Evolutionary conservation across 1,140 invertebrate species (phyloP), one percentile per base, ranked within the genome.

Genomic region (Nylanderia fulva): DNA sequence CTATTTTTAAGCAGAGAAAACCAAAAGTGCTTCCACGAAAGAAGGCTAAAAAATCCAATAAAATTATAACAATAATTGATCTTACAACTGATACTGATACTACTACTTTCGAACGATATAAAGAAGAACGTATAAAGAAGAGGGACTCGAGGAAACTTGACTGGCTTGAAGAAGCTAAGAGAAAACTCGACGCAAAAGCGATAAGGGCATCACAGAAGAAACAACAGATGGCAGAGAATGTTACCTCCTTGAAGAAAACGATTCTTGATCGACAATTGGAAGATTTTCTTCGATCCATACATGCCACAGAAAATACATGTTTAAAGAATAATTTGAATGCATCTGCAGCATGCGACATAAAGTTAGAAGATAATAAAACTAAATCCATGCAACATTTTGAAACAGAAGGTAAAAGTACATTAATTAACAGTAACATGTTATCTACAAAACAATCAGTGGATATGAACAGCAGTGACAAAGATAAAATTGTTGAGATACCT

Each of bases 51-150:
- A 92, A 92, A 72, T 89, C 85, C 2, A 86, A 86, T 64, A 86
- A 93, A 24, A 90, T 93, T 86, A 66, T 93, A 61, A n/a, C n/a
- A n/a, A 74, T 93, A 24, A 93, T 94, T 7, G 93, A 94, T 91
- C 87, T 94, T 69, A 94, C 93, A 29, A 90, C 79, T 33, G 93
- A 94, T 21, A 72, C 87, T 56, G 76, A n/a, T n/a, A n/a, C n/a
- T n/a, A n/a, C n/a, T n/a, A n/a, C 85, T 52, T 75, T 71, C 6
- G 90, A 90, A 54, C 88, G 87, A 68, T 79, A n/a, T n/a, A n/a
- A n/a, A n/a, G n/a, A n/a, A n/a, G n/a, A n/a, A n/a, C n/a, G 90
- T 54, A 88, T 91, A 74, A 93, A 90, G 11, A 93, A 90, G 36
- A 86, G 87, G 8, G 89, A 82, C 11, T 85, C 66, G 2, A 92